These are phyloP conservation scores for Cephalotes varians DNA, from an alignment of 2,888 invertebrate genomes.

Conservation along the genomic window DNA sequence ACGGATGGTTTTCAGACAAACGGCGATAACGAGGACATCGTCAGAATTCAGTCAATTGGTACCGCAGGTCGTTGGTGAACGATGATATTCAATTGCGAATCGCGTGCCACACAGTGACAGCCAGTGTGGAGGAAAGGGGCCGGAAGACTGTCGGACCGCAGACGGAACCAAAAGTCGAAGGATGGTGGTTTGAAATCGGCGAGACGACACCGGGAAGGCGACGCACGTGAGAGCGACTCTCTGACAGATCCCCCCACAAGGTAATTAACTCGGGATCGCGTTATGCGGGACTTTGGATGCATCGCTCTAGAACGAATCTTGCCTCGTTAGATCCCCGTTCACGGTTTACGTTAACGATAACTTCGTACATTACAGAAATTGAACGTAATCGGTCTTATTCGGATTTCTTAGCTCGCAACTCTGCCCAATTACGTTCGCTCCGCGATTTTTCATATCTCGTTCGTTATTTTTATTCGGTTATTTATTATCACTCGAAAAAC, in stretches of 20 bases:
- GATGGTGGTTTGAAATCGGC: constrained; percentile 49
- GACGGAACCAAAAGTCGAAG: constrained; percentile 24
- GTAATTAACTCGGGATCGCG: constrained; percentile 64
- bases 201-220: constrained; percentile 29
- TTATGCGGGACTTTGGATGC: constrained; percentile 14
- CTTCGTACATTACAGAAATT: not conserved
- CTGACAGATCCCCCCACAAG: constrained; percentile 60
- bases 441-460: not conserved
- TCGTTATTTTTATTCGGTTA: not conserved
- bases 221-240: constrained; percentile 53
- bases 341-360: not conserved
- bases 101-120: constrained; percentile 49
- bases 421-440: not conserved
- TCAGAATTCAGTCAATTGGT: constrained; percentile 43
- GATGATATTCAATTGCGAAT: constrained; percentile 50
- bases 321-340: not conserved
- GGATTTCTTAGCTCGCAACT: not conserved
- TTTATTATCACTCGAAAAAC: not conserved
- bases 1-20: constrained; percentile 52
- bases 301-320: constrained; percentile 17
- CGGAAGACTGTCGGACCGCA: constrained; percentile 43
- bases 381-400: constrained; percentile 6
- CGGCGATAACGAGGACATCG: constrained; percentile 47
- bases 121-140: constrained; percentile 31
- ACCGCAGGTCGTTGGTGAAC: constrained; percentile 48